A percentile compares a stretch with the other conserved stretches of the same genome.
phyloP scores from a whole-genome alignment of 2,797 vertebrate genomes.

The Enteromius radiatus region DNA sequence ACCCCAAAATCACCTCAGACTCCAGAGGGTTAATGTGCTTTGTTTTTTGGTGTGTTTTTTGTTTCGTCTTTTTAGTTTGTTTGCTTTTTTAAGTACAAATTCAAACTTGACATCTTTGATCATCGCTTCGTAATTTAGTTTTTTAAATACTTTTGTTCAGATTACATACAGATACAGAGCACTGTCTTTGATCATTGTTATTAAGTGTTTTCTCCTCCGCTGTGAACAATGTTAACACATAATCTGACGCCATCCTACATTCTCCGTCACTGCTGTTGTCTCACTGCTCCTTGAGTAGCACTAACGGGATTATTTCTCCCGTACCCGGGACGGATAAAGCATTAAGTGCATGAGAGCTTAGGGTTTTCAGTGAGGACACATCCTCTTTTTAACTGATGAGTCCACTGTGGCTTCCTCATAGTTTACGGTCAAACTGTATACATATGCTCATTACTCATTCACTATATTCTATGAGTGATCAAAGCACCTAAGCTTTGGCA shows the following conservation, averaged over 20 bases:
- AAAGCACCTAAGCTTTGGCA: not conserved
- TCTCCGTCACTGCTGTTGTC: constrained; percentile 11
- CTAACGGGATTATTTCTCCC: constrained; percentile 22
- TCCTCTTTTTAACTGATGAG: constrained; percentile 2
- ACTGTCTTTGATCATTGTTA: not conserved
- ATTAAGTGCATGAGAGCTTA: not conserved
- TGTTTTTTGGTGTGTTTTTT: not conserved
- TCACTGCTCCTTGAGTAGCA: constrained; percentile 22
- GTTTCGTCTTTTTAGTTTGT: not conserved
- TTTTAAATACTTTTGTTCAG: not conserved
- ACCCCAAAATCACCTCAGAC: too few species aligned
- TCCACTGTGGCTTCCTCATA: not conserved
- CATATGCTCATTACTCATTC: not conserved
- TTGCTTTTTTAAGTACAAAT: not conserved
- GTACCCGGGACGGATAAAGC: constrained; percentile 1
- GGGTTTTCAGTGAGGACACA: not conserved
- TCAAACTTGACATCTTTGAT: not conserved
- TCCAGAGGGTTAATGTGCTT: too few species aligned
- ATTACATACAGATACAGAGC: not conserved
- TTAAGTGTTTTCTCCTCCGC: not conserved
- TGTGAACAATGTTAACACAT: constrained; percentile 3
- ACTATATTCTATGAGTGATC: not conserved
- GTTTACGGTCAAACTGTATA: not conserved
- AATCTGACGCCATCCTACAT: not conserved
- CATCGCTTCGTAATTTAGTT: not conserved